phyloP scores from a whole-genome alignment of 2,888 invertebrate species.

The Hipparchia semele region DNA sequence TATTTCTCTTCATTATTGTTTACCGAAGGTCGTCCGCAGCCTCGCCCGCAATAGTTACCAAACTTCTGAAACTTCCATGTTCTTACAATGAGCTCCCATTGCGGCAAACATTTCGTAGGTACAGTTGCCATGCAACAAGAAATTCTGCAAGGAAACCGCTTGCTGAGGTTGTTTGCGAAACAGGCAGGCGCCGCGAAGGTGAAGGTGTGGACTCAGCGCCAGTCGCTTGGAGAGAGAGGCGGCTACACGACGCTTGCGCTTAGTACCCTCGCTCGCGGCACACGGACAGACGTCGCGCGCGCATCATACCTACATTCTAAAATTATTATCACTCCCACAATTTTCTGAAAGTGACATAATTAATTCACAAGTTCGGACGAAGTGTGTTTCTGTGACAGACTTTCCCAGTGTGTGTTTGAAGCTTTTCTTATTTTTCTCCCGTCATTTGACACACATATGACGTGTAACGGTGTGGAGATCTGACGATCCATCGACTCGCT shows the following conservation, averaged over 20 bases:
- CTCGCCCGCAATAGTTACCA: constrained; percentile 12
- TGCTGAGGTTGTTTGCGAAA: constrained; percentile 68
- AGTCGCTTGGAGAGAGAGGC: constrained; percentile 76
- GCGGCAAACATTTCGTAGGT: constrained; percentile 49
- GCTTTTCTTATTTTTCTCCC: constrained; percentile 8
- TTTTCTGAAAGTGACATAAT: constrained; percentile 45
- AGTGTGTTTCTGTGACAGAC: constrained; percentile 62
- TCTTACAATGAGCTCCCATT: constrained; percentile 32
- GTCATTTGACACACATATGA: constrained; percentile 77
- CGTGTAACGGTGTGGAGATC: constrained; percentile 76
- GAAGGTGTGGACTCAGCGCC: constrained; percentile 58
- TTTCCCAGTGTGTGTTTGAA: constrained; percentile 43
- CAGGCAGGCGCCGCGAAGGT: constrained; percentile 68
- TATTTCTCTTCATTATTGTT: background rate
- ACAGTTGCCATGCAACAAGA: constrained; percentile 80
- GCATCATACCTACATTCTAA: constrained; percentile 41
- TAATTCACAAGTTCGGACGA: constrained; percentile 41
- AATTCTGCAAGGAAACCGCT: constrained; percentile 70
- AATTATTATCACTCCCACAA: constrained; percentile 15
- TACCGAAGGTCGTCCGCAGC: background rate
- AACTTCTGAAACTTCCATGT: constrained; percentile 3
- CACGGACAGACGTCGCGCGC: constrained; percentile 47
- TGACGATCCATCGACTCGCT: constrained; percentile 76
- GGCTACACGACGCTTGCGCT: constrained; percentile 57
- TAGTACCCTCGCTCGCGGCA: constrained; percentile 38